These are phyloP conservation scores for Porites lobata DNA, from an alignment of 92 coral and sea anemone genomes.

Conservation along the genomic window DNA sequence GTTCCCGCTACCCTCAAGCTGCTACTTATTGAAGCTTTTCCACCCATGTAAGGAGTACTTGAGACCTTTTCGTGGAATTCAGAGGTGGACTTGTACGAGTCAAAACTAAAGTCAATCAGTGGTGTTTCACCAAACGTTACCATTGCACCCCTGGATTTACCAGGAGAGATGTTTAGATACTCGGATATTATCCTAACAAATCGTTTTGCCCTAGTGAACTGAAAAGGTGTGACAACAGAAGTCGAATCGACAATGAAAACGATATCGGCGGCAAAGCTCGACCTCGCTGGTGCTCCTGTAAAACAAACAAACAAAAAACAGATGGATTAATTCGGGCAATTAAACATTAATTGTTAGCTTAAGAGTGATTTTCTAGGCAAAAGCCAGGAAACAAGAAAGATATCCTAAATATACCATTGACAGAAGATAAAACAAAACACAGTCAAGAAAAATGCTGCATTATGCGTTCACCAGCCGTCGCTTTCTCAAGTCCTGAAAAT, in stretches of 20 bases:
- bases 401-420: too few relatives aligned
- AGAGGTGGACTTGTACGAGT: constrained; percentile 24
- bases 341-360: too few relatives aligned
- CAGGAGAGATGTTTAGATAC: constrained; percentile 61
- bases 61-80: constrained; percentile 60
- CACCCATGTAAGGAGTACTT: constrained; percentile 70
- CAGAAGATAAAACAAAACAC: too few relatives aligned
- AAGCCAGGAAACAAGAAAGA: too few relatives aligned
- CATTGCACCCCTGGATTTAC: constrained; percentile 75
- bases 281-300: constrained; percentile 28
- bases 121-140: constrained; percentile 66
- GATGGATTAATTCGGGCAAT: too few relatives aligned
- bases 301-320: neutral
- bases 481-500: too few relatives aligned
- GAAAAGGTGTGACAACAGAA: constrained; percentile 46
- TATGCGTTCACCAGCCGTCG: too few relatives aligned
- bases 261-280: constrained; percentile 60
- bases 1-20: constrained; percentile 35
- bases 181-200: constrained; percentile 68
- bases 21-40: constrained; percentile 33
- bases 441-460: too few relatives aligned
- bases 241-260: constrained; percentile 81
- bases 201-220: constrained; percentile 60
- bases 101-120: constrained; percentile 46
- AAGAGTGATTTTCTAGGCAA: too few relatives aligned